phyloP scores from a whole-genome alignment of 2,113 vertebrate species.

The Spilogale gracilis region DNA sequence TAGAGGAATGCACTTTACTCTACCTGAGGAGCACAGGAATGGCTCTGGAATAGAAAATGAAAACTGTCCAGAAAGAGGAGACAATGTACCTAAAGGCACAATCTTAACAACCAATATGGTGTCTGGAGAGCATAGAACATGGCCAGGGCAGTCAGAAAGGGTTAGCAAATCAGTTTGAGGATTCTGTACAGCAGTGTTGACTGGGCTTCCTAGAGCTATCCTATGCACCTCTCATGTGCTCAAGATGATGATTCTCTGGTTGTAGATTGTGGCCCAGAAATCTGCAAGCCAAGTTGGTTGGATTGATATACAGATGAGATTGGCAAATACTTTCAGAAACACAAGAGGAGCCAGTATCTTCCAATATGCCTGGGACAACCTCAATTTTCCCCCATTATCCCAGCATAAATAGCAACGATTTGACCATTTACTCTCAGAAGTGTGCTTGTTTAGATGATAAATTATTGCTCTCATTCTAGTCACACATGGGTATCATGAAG shows the following conservation, averaged over 20 bases:
- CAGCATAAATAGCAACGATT: neutral
- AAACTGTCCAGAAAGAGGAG: neutral
- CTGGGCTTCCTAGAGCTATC: neutral
- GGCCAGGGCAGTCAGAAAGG: neutral
- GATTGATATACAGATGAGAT: neutral
- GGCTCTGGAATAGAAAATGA: neutral
- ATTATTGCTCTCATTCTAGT: neutral
- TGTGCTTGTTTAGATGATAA: neutral
- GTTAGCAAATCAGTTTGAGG: neutral
- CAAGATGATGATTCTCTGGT: neutral
- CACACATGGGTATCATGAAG: neutral
- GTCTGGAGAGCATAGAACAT: neutral
- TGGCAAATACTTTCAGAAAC: neutral
- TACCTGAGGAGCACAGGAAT: neutral
- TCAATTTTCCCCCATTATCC: neutral
- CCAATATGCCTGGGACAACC: neutral
- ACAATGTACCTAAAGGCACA: neutral
- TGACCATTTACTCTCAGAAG: neutral
- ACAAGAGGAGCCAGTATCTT: neutral
- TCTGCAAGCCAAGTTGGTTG: neutral
- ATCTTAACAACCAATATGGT: neutral
- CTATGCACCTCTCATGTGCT: rapidly evolving
- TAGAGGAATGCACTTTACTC: neutral
- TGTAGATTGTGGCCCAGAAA: neutral
- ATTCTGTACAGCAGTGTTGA: neutral